Conservation (phyloP, 2,113 vertebrate species). For the Carettochelys insculpta region DNA sequence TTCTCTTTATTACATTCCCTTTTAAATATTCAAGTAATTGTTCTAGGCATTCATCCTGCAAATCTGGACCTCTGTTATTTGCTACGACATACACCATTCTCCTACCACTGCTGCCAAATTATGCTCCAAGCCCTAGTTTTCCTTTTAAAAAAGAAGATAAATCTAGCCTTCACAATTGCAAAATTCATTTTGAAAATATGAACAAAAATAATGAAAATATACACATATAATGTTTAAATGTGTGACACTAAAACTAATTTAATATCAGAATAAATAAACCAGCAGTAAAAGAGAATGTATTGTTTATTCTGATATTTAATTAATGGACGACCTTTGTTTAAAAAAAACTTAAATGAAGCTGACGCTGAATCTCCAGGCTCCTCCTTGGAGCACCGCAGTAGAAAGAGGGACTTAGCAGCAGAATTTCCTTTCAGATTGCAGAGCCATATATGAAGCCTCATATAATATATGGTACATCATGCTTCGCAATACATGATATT, state of each 20-base stretch:
- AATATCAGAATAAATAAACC: not conserved
- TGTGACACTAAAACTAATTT: not conserved
- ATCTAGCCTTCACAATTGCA: not conserved
- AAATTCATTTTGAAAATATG: not conserved
- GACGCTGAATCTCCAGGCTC: not conserved
- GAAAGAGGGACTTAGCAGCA: not conserved
- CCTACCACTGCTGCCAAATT: not conserved
- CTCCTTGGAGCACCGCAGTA: not conserved
- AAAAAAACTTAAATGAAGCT: not conserved
- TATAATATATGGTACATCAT: not conserved
- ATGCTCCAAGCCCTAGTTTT: not conserved
- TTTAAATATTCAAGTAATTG: not conserved
- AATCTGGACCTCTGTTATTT: not conserved
- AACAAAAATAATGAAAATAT: not conserved
- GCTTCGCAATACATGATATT: not conserved
- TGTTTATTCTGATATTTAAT: not conserved
- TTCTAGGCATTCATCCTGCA: not conserved
- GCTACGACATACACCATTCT: rapidly evolving
- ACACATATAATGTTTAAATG: not conserved
- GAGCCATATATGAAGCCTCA: no score
- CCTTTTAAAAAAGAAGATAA: not conserved
- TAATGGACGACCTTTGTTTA: not conserved
- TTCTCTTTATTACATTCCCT: not conserved
- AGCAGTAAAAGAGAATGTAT: not conserved
- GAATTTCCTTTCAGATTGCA: not conserved